These are phyloP conservation scores for Glaucopsyche alexis DNA, from an alignment of 2,888 invertebrate genomes.

Conservation along the genomic window DNA sequence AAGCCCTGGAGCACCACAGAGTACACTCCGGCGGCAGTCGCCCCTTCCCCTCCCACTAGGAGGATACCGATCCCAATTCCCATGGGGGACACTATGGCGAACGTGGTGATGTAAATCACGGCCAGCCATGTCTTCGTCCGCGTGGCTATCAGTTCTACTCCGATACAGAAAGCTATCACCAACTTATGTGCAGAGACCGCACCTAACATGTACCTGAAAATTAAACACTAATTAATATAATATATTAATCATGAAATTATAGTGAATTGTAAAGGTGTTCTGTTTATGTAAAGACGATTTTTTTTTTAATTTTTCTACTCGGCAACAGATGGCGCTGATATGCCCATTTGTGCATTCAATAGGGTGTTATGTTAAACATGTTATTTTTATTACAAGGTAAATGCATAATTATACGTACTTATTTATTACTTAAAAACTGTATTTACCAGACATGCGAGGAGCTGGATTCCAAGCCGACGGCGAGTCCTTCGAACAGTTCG, in stretches of 20 bases:
- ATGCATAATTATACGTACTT: background rate
- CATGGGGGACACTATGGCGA: slow-evolving; percentile 88
- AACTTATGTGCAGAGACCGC: slow-evolving; percentile 92
- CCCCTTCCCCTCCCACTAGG: slow-evolving; percentile 80
- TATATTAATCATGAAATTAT: background rate
- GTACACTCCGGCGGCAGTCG: slow-evolving; percentile 80
- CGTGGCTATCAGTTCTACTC: slow-evolving; percentile 88
- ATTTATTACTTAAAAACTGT: background rate
- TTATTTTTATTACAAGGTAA: background rate
- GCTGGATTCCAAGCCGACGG: slow-evolving; percentile 87
- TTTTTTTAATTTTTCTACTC: background rate
- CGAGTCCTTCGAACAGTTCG: slow-evolving; percentile 91
- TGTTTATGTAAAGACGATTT: no score
- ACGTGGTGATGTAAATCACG: slow-evolving; percentile 85
- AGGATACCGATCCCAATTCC: slow-evolving; percentile 88
- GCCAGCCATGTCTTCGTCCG: slow-evolving; percentile 82
- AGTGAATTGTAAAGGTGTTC: no score
- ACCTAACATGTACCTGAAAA: slow-evolving; percentile 87
- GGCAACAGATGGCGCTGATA: background rate
- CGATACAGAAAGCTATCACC: slow-evolving; percentile 93
- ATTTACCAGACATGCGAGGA: slow-evolving; percentile 67
- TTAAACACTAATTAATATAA: no score
- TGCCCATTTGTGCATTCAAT: background rate
- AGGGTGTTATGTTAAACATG: background rate
- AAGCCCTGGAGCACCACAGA: slow-evolving; percentile 89